A percentile compares a stretch with the other conserved stretches of the same genome.
Conservation (phyloP, 2,113 vertebrate species). For the Phalacrocorax carbo region DNA sequence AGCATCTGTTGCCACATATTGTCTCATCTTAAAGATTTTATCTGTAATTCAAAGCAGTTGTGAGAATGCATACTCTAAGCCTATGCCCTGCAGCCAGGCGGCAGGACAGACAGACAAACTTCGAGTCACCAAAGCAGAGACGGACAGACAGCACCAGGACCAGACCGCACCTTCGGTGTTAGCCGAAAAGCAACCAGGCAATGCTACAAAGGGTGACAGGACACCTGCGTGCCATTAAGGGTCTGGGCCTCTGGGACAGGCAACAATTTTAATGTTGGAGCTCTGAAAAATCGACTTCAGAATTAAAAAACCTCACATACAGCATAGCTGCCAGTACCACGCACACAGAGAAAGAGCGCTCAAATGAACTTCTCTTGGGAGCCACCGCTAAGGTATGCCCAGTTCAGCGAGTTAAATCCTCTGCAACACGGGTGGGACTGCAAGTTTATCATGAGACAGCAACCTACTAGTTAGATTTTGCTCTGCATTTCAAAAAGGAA, state of each 20-base stretch:
- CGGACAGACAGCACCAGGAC: neutral
- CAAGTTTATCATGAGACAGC: fast-evolving
- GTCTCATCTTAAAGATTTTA: fast-evolving
- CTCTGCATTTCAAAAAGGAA: fast-evolving
- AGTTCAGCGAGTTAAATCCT: fast-evolving
- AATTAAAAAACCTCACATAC: neutral
- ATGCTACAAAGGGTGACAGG: neutral
- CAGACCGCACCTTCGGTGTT: neutral
- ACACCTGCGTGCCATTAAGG: neutral
- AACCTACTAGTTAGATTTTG: too few relatives aligned
- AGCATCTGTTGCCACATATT: neutral
- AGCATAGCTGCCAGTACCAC: neutral
- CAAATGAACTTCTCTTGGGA: neutral
- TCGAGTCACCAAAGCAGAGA: neutral
- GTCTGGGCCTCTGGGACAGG: neutral
- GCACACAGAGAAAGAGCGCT: fast-evolving
- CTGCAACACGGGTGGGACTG: neutral
- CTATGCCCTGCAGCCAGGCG: neutral
- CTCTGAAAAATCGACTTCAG: neutral
- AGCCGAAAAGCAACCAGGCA: neutral
- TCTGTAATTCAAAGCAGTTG: neutral
- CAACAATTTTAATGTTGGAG: neutral
- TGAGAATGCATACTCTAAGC: neutral
- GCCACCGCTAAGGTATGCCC: neutral
- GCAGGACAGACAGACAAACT: neutral